Conservation (phyloP, 2,888 invertebrate genomes). For the Nephrotoma guestfalica region DNA sequence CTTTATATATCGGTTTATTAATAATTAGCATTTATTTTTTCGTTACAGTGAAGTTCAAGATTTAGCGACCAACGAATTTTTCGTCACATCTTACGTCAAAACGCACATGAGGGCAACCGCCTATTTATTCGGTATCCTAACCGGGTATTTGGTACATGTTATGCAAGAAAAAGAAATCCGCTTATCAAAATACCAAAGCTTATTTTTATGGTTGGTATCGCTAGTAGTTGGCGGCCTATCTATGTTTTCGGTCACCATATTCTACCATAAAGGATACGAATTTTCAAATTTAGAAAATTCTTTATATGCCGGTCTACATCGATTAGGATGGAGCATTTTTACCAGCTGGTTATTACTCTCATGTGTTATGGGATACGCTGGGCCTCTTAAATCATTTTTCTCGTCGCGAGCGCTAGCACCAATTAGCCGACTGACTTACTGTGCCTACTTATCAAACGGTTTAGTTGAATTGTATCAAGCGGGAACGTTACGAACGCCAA, state of each 20-base stretch:
- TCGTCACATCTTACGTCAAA: conserved; percentile 50
- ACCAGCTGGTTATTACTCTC: conserved; percentile 53
- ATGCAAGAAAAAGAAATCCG: conserved; percentile 39
- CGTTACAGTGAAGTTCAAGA: conserved; percentile 48
- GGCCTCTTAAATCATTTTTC: conserved; percentile 25
- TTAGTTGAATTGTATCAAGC: conserved; percentile 50
- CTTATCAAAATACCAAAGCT: conserved; percentile 14
- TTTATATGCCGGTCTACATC: conserved; percentile 48
- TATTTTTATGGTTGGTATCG: conserved; percentile 18
- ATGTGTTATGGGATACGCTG: conserved; percentile 50
- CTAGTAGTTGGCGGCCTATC: conserved; percentile 36
- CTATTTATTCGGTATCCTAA: conserved; percentile 50
- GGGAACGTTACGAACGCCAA: conserved; percentile 43
- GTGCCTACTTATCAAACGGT: conserved; percentile 58
- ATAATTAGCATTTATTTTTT: conserved; percentile 5
- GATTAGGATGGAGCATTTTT: conserved; percentile 51
- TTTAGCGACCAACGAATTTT: conserved; percentile 46
- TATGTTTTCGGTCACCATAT: conserved; percentile 45
- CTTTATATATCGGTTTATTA: neutral
- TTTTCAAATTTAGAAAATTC: conserved; percentile 45
- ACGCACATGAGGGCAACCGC: conserved; percentile 61
- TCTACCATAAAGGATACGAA: conserved; percentile 45
- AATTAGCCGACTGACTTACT: conserved; percentile 52
- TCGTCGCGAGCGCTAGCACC: conserved; percentile 38
- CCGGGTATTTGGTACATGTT: conserved; percentile 48